phyloP scores from a whole-genome alignment of 1,140 invertebrate species.

The Caerostris extrusa region DNA sequence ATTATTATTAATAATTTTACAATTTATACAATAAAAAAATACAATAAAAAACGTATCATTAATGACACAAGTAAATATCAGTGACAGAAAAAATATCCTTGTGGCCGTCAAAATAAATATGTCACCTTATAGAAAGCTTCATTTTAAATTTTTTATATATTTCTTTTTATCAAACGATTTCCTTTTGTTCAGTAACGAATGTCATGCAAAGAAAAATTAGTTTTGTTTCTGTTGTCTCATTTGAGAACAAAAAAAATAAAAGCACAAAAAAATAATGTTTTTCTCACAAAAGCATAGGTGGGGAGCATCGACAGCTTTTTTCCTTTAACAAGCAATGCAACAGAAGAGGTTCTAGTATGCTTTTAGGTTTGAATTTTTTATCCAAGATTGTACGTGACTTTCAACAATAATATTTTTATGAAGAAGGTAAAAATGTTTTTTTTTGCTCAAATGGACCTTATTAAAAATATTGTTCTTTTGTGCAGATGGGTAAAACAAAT shows the following conservation, averaged over 20 bases:
- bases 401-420: slow-evolving; percentile 9
- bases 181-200: not conserved
- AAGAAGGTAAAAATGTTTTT: slow-evolving; percentile 5
- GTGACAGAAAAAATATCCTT: no score
- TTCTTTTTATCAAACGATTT: not conserved
- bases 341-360: not conserved
- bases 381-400: slow-evolving; percentile 32
- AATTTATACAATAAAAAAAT: no score
- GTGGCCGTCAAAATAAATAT: no score
- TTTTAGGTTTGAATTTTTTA: not conserved
- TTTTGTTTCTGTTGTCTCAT: slow-evolving; percentile 32
- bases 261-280: not conserved
- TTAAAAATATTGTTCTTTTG: not conserved
- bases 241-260: not conserved
- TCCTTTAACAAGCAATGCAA: slow-evolving; percentile 34
- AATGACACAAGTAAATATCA: no score
- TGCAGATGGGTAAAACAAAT: not conserved
- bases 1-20: no score
- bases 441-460: not conserved
- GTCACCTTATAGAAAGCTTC: no score
- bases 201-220: slow-evolving; percentile 8
- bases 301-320: slow-evolving; percentile 10
- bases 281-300: not conserved
- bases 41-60: no score
- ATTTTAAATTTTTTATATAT: no score